A percentile compares a stretch with the other conserved stretches of the same genome.
phyloP scores from a whole-genome alignment of 1,140 invertebrate genomes.

The Gonioctena quinquepunctata region DNA sequence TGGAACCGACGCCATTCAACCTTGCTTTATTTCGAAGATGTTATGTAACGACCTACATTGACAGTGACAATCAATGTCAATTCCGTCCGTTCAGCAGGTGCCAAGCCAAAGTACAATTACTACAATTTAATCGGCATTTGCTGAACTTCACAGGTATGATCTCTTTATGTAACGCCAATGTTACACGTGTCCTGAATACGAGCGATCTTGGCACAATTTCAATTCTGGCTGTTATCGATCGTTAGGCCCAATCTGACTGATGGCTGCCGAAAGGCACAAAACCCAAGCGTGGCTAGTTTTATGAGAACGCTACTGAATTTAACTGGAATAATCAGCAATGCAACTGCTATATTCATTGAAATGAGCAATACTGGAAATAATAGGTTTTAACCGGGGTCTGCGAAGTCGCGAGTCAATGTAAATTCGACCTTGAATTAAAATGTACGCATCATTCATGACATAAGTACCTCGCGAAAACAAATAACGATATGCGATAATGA shows the following conservation, averaged over 20 bases:
- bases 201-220: conserved; percentile 13
- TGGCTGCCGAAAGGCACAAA: not conserved
- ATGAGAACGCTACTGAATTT: too few species aligned
- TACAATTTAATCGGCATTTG: not conserved
- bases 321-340: too few species aligned
- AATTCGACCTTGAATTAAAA: not conserved
- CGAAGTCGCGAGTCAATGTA: not conserved
- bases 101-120: not conserved
- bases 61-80: not conserved
- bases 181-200: conserved; percentile 13
- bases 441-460: not conserved
- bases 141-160: not conserved
- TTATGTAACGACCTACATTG: not conserved
- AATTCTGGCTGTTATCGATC: not conserved
- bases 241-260: not conserved
- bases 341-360: too few species aligned
- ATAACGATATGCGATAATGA: not conserved
- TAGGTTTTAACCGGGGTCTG: not conserved
- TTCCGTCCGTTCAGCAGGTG: not conserved
- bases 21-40: not conserved
- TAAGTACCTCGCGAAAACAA: not conserved
- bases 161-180: conserved; percentile 6
- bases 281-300: not conserved
- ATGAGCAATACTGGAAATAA: not conserved
- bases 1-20: not conserved